phyloP scores from a whole-genome alignment of 1,140 invertebrate genomes.

The Calephelis virginiensis region DNA sequence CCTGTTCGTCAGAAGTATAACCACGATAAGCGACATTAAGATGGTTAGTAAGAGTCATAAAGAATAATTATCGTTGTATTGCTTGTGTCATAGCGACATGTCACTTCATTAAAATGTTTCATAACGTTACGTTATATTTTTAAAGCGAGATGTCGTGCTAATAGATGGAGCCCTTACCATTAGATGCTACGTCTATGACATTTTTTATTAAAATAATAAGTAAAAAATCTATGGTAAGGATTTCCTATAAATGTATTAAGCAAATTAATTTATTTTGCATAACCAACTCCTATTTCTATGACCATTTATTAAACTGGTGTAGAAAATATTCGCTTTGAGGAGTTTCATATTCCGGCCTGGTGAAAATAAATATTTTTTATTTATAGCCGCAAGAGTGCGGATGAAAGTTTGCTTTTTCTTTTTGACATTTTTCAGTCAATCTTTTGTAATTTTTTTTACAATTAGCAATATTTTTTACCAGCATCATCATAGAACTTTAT shows the following conservation, averaged over 20 bases:
- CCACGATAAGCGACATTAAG: slow-evolving; percentile 98
- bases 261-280: slow-evolving; percentile 3
- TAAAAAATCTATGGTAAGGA: slow-evolving; percentile 39
- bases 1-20: slow-evolving; percentile 97
- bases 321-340: slow-evolving; percentile 20
- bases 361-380: slow-evolving; percentile 18
- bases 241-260: slow-evolving; percentile 19
- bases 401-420: slow-evolving; percentile 14
- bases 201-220: not conserved
- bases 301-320: slow-evolving; percentile 1
- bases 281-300: not conserved
- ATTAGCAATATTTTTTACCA: not conserved
- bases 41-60: slow-evolving; percentile 88
- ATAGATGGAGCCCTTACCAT: slow-evolving; percentile 38
- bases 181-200: slow-evolving; percentile 19
- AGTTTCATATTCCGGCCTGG: slow-evolving; percentile 40
- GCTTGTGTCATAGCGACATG: slow-evolving; percentile 32
- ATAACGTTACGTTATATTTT: slow-evolving; percentile 19
- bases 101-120: slow-evolving; percentile 28
- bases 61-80: slow-evolving; percentile 32
- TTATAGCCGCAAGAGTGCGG: slow-evolving; percentile 34
- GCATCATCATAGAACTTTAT: too few relatives aligned
- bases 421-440: not conserved
- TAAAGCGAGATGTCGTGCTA: slow-evolving; percentile 39
- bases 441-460: not conserved